Percentiles rank a stretch among this genome's conserved stretches.
phyloP scores from a whole-genome alignment of 2,888 invertebrate species.

The Pimpla rufipes region DNA sequence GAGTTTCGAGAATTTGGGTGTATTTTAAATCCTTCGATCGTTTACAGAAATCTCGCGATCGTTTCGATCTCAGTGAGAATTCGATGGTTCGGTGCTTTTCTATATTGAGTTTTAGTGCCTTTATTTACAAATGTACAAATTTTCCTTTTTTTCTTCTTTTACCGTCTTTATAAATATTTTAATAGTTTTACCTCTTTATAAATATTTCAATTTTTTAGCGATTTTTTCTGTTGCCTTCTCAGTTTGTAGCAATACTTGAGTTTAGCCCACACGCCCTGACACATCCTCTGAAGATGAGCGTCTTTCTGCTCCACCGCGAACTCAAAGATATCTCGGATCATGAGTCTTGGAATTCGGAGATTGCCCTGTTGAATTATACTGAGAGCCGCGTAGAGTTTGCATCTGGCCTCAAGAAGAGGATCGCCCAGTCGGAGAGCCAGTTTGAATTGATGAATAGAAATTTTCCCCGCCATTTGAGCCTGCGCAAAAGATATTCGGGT shows the following conservation, averaged over 20 bases:
- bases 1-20: not conserved
- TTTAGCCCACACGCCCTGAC: slow-evolving; percentile 95
- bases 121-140: slow-evolving; percentile 72
- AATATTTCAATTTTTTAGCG: slow-evolving; percentile 48
- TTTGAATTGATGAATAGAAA: slow-evolving; percentile 93
- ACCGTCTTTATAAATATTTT: slow-evolving; percentile 46
- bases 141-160: slow-evolving; percentile 39
- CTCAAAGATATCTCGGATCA: slow-evolving; percentile 87
- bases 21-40: slow-evolving; percentile 50
- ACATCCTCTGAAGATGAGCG: slow-evolving; percentile 91
- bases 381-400: slow-evolving; percentile 94
- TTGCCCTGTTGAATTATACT: slow-evolving; percentile 94
- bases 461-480: slow-evolving; percentile 95
- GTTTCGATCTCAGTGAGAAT: slow-evolving; percentile 60
- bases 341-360: slow-evolving; percentile 88
- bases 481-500: slow-evolving; percentile 81
- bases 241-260: slow-evolving; percentile 87
- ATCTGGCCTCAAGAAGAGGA: slow-evolving; percentile 92
- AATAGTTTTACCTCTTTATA: slow-evolving; percentile 34
- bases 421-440: slow-evolving; percentile 94
- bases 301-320: slow-evolving; percentile 87
- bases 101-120: slow-evolving; percentile 29
- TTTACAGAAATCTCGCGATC: slow-evolving; percentile 38
- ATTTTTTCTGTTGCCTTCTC: slow-evolving; percentile 73
- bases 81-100: slow-evolving; percentile 51